Evolutionary conservation across 2,113 vertebrate species (phyloP).

Genomic region (Indicator maculatus): DNA sequence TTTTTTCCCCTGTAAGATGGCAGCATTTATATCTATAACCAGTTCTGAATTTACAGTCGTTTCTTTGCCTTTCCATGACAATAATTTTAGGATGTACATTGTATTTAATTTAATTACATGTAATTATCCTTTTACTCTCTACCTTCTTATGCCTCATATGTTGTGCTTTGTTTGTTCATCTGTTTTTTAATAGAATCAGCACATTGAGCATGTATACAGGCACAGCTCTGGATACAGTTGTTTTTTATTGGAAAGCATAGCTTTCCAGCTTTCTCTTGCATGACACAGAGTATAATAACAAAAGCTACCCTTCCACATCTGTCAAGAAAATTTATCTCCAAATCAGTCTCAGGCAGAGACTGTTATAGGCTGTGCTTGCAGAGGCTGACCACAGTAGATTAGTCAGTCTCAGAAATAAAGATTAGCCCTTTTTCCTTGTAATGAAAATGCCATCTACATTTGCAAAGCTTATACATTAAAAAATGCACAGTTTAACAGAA

Average conservation of each 20-base stretch:
- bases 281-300: not conserved
- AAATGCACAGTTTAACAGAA: not conserved
- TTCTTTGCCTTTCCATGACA: not conserved
- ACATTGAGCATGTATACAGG: not conserved
- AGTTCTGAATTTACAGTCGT: not conserved
- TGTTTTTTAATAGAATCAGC: not conserved
- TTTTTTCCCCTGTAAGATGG: not conserved
- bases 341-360: slow-evolving; percentile 9
- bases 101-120: not conserved
- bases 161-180: not conserved
- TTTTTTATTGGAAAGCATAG: not conserved
- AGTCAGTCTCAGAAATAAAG: not conserved
- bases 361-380: not conserved
- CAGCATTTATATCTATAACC: not conserved
- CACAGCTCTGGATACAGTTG: not conserved
- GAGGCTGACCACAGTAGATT: not conserved
- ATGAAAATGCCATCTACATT: not conserved
- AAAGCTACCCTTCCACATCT: not conserved
- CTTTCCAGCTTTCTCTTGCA: not conserved
- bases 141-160: not conserved
- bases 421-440: not conserved
- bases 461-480: not conserved
- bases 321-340: slow-evolving; percentile 51
- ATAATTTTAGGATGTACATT: not conserved
- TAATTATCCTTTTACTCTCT: not conserved